Evolutionary conservation across 1,140 invertebrate species (phyloP), one percentile per base, ranked within the genome.

Genomic region (Teleopsis dalmanni): DNA sequence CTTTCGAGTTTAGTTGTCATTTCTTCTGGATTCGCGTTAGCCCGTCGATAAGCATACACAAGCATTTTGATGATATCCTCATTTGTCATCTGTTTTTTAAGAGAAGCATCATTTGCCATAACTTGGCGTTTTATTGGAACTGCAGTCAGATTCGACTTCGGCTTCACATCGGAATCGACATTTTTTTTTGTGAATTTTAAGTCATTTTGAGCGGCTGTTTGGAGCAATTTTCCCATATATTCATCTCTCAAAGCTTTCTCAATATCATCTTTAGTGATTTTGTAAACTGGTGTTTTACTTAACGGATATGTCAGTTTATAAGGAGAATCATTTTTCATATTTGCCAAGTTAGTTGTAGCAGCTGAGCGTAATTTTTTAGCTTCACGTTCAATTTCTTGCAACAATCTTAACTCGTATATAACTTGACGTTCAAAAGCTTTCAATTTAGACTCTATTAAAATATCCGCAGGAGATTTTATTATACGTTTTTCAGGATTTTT

Each of bases 21-120:
- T n/a, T 16, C 36, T 14, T 41, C 23, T 25, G 25, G n/a, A 49
- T 48, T 56, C 5, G 54, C 57, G 35, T 22, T 56, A 26, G 59
- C 64, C 61, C 59, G 53, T 19, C 64, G 64, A 29, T 64, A 67
- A 14, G 64, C 64, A 22, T 65, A 67, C 21, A 58, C 54, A 61
- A 67, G 59, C 11, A 67, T 54, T 25, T 62, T 55, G 25, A 60
- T 22, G 5, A 67, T 60, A 9, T 67, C 64, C 21, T 67, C 59
- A 37, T 59, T 67, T 42, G 64, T 49, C 33, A 67, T 43, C 3
- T 29, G 41, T 26, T 27, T 21, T 9, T n/a, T n/a, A n/a, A n/a
- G n/a, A n/a, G 18, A 11, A 9, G 45, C 3, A 11, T 47, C 38
- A 7, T 43, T 8, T 22, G 16, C 19, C 13, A n/a, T 38, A 1